Evolutionary conservation across 2,113 vertebrate genomes (phyloP).

Genomic region (Pristiophorus japonicus): DNA sequence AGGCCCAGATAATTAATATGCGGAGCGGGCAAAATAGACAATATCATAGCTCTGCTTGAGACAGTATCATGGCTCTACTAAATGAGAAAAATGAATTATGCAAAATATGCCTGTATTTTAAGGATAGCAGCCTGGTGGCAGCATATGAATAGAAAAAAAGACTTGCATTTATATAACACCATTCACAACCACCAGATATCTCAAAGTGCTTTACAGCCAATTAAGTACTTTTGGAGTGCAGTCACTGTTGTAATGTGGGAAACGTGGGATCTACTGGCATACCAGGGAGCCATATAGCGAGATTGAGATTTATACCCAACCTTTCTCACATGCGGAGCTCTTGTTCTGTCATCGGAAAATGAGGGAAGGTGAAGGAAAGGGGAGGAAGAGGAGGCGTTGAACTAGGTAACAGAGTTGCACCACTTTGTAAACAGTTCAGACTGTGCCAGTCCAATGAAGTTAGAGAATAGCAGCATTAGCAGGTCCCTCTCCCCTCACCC

Average conservation of each 20-base stretch:
- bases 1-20: slow-evolving; percentile 11
- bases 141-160: too few relatives aligned
- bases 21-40: not conserved
- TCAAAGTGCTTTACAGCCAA: too few relatives aligned
- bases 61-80: too few relatives aligned
- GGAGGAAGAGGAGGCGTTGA: not conserved
- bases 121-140: not conserved
- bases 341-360: not conserved
- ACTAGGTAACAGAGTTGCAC: too few relatives aligned
- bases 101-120: not conserved
- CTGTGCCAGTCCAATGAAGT: not conserved
- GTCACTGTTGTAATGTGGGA: too few relatives aligned
- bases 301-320: not conserved
- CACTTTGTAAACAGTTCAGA: not conserved
- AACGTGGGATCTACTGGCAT: too few relatives aligned
- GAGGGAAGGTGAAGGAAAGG: not conserved
- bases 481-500: too few relatives aligned
- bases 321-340: not conserved
- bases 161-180: too few relatives aligned
- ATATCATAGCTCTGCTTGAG: not conserved
- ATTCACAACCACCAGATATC: too few relatives aligned
- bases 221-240: too few relatives aligned
- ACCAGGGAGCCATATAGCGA: not conserved
- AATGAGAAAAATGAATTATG: not conserved
- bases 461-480: not conserved